Evolutionary conservation across 2,113 vertebrate genomes (phyloP), one percentile per base, ranked within the genome.

Genomic region (Pavo muticus): DNA sequence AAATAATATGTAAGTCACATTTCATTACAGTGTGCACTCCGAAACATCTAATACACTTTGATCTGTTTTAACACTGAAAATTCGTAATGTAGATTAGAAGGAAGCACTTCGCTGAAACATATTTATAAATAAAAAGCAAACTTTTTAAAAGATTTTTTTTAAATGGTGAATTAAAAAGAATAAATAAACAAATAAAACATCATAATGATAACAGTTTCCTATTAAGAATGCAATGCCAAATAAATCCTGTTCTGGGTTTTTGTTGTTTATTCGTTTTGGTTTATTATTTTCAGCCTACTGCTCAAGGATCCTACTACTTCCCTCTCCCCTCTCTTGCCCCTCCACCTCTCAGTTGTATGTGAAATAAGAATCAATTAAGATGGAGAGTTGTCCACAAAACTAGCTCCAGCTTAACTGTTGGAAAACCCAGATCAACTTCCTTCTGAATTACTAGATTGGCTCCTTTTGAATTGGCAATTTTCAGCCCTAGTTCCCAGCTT

Each of bases 1-100:
- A 67, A 91, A 84, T 91, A 87, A 88, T 82, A 90, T 39, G 20
- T 44, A 79, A 84, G 79, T 79, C 84, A 77, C 71, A 84, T 74
- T 86, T 83, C 59, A 84, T 81, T 95, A 87, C 61, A 23, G 15
- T 84, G 29, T 57, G 77, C 4, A 9, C 18, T 40, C 10, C 44
- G 61, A 81, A 94, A n/a, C 9, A 13, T 57, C 57, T 87, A 70
- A 85, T 81, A 57, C 9, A 7, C 9, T 95, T 88, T 90, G 71
- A 84, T 68, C 17, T 76, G n/a, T 61, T 47, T 77, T 88, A 91
- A 61, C 24, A 77, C 32, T 1, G 4, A 64, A 44, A 65, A 8
- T 70, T 25, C 45, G 16, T 65, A 82, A 64, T 50, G 39, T 19
- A 73, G 10, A 84, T 32, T 5, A 73, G 42, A 83, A 40, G 76